Conservation (phyloP, 2,888 invertebrate genomes). For the Asteroscopus sphinx region DNA sequence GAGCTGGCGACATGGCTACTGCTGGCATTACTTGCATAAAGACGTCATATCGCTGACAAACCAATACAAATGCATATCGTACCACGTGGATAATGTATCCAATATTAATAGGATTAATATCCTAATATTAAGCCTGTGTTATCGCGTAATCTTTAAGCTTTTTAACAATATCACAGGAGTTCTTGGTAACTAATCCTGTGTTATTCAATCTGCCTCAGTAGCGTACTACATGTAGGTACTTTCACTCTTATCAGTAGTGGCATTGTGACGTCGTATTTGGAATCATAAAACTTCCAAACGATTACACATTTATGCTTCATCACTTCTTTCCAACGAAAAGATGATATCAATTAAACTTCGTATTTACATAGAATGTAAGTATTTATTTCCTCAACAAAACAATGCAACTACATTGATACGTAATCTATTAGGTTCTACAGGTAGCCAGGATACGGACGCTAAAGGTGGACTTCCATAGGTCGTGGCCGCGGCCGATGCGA, state of each 20-base stretch:
- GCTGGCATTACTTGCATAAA: too few relatives aligned
- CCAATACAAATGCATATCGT: not conserved
- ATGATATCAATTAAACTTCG: constrained; percentile 7
- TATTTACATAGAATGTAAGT: not conserved
- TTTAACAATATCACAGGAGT: constrained; percentile 19
- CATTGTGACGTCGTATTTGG: constrained; percentile 14
- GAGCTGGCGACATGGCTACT: too few relatives aligned
- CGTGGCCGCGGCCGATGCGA: too few relatives aligned
- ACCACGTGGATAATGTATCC: too few relatives aligned
- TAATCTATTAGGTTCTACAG: too few relatives aligned
- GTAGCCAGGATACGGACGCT: too few relatives aligned
- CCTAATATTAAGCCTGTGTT: constrained; percentile 2
- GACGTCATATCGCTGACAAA: not conserved
- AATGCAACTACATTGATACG: not conserved
- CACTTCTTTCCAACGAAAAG: constrained; percentile 10
- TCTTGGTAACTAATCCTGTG: constrained; percentile 34
- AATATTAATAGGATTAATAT: constrained; percentile 27
- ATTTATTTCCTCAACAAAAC: constrained; percentile 28
- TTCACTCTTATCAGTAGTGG: constrained; percentile 36
- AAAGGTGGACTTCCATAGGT: too few relatives aligned
- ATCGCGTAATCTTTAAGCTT: constrained; percentile 30
- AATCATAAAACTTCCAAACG: constrained; percentile 11
- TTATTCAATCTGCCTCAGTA: constrained; percentile 7
- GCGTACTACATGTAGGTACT: constrained; percentile 12
- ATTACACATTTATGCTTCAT: constrained; percentile 10